These are phyloP conservation scores for Eueides isabella DNA, from an alignment of 1,140 invertebrate species.

Conservation along the genomic window DNA sequence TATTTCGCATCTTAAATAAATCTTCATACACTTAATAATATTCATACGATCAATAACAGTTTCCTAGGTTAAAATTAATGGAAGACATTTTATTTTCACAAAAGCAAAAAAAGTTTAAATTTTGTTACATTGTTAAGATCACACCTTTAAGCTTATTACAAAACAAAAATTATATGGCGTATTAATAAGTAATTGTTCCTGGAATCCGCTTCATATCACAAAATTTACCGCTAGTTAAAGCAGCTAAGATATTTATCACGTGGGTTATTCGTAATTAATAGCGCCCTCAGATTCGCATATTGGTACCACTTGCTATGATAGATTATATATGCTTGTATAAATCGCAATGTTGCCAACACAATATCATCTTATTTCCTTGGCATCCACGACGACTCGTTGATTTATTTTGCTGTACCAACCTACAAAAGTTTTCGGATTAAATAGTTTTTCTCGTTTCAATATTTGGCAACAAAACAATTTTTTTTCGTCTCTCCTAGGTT, in stretches of 20 bases:
- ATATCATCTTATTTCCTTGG: constrained; percentile 80
- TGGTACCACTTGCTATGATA: constrained; percentile 45
- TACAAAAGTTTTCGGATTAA: constrained; percentile 80
- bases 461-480: constrained; percentile 72
- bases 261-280: constrained; percentile 44
- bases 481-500: constrained; percentile 50
- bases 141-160: neutral
- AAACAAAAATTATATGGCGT: neutral
- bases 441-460: constrained; percentile 78
- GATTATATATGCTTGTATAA: constrained; percentile 46
- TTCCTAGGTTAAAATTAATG: too few relatives aligned
- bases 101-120: neutral
- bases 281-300: constrained; percentile 30
- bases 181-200: neutral
- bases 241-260: constrained; percentile 41
- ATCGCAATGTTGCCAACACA: constrained; percentile 72
- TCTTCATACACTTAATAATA: too few relatives aligned
- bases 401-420: constrained; percentile 74
- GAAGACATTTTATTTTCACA: too few relatives aligned
- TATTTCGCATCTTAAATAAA: too few relatives aligned
- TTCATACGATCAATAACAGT: too few relatives aligned
- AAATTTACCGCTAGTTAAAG: constrained; percentile 16
- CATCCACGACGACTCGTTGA: constrained; percentile 73
- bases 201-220: neutral
- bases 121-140: neutral